These are phyloP conservation scores for Tuberolachnus salignus DNA, from an alignment of 2,888 invertebrate species.

Conservation along the genomic window DNA sequence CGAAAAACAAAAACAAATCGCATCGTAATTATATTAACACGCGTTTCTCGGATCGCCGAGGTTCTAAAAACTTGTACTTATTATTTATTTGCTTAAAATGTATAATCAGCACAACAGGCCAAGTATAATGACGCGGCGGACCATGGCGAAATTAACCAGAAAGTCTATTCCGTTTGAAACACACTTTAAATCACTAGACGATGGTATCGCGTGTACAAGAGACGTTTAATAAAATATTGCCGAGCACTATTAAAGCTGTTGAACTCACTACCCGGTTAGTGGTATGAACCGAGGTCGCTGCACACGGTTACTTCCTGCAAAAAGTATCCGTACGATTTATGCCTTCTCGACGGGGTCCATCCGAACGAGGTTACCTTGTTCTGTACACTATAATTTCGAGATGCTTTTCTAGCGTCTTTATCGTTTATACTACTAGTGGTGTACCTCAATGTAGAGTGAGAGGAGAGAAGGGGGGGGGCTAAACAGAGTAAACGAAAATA, in stretches of 20 bases:
- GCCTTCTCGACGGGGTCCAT: not conserved
- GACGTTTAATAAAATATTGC: conserved; percentile 17
- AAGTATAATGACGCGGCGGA: too few relatives aligned
- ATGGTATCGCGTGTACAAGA: conserved; percentile 9
- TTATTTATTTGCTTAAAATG: too few relatives aligned
- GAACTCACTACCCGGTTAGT: not conserved
- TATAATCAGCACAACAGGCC: too few relatives aligned
- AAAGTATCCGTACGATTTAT: not conserved
- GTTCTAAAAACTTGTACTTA: too few relatives aligned
- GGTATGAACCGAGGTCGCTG: not conserved
- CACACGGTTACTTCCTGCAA: not conserved
- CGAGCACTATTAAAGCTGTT: conserved; percentile 4
- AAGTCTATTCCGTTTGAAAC: not conserved
- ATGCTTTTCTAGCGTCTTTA: not conserved
- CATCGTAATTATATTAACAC: too few relatives aligned
- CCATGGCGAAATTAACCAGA: too few relatives aligned
- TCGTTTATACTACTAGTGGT: too few relatives aligned
- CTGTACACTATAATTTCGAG: not conserved
- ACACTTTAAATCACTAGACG: conserved; percentile 8
- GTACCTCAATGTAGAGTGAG: too few relatives aligned
- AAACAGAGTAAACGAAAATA: too few relatives aligned
- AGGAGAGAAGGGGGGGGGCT: too few relatives aligned
- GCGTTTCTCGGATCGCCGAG: too few relatives aligned
- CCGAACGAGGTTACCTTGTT: not conserved
- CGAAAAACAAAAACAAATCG: too few relatives aligned